Conservation (phyloP, 2,888 invertebrate species). For the Eupelmus urozonus region DNA sequence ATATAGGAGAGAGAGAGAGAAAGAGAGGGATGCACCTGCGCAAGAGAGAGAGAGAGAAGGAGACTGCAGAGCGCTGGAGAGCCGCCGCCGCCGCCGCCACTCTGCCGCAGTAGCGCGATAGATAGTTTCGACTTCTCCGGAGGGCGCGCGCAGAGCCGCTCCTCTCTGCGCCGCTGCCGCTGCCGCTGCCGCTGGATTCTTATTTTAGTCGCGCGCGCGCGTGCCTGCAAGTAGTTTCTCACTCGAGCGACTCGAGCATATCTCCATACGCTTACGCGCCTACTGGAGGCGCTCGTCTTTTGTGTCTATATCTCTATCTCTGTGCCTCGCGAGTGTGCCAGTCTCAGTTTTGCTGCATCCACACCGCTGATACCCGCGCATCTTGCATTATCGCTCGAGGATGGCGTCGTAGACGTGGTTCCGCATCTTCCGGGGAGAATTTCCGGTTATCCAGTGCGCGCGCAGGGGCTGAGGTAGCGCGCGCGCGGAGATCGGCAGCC, state of each 20-base stretch:
- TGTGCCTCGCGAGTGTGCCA: too few relatives aligned
- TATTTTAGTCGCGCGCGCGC: neutral
- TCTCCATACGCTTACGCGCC: too few relatives aligned
- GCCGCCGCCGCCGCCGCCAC: neutral
- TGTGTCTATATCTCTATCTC: too few relatives aligned
- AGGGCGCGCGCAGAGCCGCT: conserved; percentile 1
- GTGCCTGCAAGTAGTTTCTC: neutral
- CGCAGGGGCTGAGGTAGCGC: neutral
- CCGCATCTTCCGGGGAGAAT: neutral
- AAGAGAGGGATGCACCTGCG: conserved; percentile 59
- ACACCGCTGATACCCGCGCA: too few relatives aligned
- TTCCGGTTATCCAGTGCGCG: neutral
- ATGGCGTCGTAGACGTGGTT: neutral
- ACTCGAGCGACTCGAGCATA: too few relatives aligned
- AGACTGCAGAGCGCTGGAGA: neutral
- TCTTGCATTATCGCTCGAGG: too few relatives aligned
- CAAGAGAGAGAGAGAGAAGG: conserved; percentile 45
- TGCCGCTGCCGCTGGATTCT: neutral
- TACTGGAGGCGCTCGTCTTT: too few relatives aligned
- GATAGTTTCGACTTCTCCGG: conserved; percentile 47
- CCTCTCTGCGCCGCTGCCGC: neutral
- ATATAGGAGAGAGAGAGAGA: conserved; percentile 44
- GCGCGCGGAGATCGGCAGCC: neutral
- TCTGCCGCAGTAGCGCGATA: conserved; percentile 34
- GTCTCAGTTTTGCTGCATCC: too few relatives aligned